Conservation (phyloP, 2,888 invertebrate species). For the Acleris literana region DNA sequence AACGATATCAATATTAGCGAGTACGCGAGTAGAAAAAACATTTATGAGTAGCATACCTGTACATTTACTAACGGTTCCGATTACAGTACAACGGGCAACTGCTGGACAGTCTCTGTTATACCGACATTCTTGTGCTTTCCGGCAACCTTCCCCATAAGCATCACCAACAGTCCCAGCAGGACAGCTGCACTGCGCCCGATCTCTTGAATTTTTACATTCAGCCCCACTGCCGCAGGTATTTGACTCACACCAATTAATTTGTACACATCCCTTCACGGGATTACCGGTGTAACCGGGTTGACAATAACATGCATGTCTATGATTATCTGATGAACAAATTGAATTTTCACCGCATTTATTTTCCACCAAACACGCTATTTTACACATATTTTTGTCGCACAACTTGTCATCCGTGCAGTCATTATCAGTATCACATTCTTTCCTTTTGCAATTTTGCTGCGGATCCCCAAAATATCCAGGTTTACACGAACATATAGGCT, state of each 20-base stretch:
- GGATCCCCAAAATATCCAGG: conserved; percentile 92
- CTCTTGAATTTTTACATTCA: conserved; percentile 90
- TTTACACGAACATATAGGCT: conserved; percentile 90
- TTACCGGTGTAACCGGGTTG: conserved; percentile 95
- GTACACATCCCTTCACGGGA: conserved; percentile 87
- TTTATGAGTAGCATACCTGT: conserved; percentile 73
- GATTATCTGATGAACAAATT: conserved; percentile 92
- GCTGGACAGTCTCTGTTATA: conserved; percentile 91
- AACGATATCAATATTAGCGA: too few relatives aligned
- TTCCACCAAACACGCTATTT: conserved; percentile 92
- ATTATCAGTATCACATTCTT: conserved; percentile 88
- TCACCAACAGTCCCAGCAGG: conserved; percentile 92
- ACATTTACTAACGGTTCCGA: conserved; percentile 90
- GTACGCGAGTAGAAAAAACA: too few relatives aligned
- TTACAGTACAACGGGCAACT: conserved; percentile 89
- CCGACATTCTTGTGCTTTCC: conserved; percentile 91
- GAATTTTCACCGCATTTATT: conserved; percentile 94
- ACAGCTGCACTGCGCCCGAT: conserved; percentile 91
- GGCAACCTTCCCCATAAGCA: conserved; percentile 92
- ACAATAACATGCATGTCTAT: conserved; percentile 89
- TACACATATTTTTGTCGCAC: conserved; percentile 92
- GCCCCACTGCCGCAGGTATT: conserved; percentile 92
- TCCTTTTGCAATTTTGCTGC: conserved; percentile 89
- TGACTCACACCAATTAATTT: conserved; percentile 91
- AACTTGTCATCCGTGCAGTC: conserved; percentile 93